phyloP scores from a whole-genome alignment of 1,140 invertebrate genomes.

The Ruditapes philippinarum region DNA sequence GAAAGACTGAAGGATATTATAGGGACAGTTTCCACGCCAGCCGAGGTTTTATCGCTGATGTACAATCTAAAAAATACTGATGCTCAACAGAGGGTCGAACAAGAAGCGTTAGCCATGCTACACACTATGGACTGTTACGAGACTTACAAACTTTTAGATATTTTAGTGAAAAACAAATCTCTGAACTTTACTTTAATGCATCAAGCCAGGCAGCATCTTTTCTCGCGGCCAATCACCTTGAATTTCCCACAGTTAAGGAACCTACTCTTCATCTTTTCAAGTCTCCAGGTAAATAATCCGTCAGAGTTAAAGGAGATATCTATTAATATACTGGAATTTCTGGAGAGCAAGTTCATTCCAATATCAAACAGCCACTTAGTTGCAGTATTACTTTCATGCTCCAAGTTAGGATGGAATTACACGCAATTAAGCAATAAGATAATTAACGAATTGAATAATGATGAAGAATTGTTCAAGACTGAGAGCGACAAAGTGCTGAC shows the following conservation, averaged over 20 bases:
- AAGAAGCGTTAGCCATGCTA: neutral
- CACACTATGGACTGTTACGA: neutral
- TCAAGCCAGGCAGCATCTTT: neutral
- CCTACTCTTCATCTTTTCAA: neutral
- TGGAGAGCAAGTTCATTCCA: neutral
- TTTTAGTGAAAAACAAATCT: neutral
- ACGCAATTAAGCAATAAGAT: neutral
- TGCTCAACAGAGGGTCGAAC: neutral
- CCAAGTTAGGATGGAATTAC: neutral
- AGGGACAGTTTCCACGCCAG: neutral
- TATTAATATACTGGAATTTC: neutral
- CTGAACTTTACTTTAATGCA: neutral
- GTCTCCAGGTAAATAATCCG: neutral
- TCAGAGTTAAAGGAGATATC: neutral
- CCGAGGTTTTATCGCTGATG: neutral
- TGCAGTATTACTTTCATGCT: neutral
- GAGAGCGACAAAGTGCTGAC: neutral
- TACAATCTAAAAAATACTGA: neutral
- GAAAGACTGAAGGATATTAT: neutral
- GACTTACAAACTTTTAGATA: slow-evolving; percentile 3
- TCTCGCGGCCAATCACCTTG: neutral
- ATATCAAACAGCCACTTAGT: neutral
- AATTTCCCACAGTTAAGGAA: neutral
- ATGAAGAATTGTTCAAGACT: neutral
- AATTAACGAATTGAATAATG: neutral